Evolutionary conservation across 2,113 vertebrate genomes (phyloP).

Genomic region (Cathartes aura): DNA sequence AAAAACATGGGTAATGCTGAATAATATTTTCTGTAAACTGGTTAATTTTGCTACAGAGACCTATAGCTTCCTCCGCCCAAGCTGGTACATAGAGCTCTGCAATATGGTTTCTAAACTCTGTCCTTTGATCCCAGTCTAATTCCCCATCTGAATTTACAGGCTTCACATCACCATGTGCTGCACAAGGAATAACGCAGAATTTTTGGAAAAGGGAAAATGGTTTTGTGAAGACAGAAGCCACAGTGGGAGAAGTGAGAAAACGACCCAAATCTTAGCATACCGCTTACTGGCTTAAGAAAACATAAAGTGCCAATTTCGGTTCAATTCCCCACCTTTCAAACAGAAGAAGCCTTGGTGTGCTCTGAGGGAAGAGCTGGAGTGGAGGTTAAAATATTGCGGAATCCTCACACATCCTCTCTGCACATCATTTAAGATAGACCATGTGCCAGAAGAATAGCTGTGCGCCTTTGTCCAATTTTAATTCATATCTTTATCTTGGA

Average conservation of each 20-base stretch:
- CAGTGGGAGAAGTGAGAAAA: conserved; percentile 24
- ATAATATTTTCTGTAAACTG: not conserved
- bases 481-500: not conserved
- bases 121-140: not conserved
- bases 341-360: fast-evolving
- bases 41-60: not conserved
- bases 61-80: not conserved
- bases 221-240: not conserved
- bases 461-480: not conserved
- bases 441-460: not conserved
- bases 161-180: not conserved
- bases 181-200: not conserved
- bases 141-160: not conserved
- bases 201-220: not conserved
- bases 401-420: not conserved
- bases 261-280: not conserved
- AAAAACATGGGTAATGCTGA: not conserved
- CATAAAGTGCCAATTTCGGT: not conserved
- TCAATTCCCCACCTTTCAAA: not conserved
- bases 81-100: not conserved
- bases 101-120: not conserved
- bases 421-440: not conserved
- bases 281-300: not conserved
- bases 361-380: not conserved
- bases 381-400: not conserved